phyloP scores from a whole-genome alignment of 35 echinoderm and acorn worm species.

The Lytechinus variegatus region DNA sequence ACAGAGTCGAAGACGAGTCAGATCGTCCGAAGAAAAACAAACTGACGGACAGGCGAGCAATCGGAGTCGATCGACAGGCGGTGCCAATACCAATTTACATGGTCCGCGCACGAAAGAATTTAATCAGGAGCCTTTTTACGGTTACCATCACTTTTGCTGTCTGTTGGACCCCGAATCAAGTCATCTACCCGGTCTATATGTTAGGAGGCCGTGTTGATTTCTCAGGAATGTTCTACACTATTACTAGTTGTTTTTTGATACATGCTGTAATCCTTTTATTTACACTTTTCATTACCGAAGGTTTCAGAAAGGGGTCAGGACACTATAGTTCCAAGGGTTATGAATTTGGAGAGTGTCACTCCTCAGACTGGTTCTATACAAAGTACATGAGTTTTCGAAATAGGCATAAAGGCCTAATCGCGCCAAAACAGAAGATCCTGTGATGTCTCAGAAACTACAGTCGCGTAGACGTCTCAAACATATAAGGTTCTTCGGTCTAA shows the following conservation, averaged over 20 bases:
- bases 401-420: no score
- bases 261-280: not conserved
- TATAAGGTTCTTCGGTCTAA: no score
- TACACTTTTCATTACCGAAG: not conserved
- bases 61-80: not conserved
- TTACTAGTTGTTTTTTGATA: not conserved
- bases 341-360: no score
- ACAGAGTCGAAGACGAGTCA: not conserved
- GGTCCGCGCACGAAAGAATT: not conserved
- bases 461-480: no score
- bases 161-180: not conserved
- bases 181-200: not conserved
- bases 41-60: not conserved
- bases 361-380: no score
- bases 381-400: no score
- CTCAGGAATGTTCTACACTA: not conserved
- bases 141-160: not conserved
- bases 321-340: not conserved
- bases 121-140: not conserved
- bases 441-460: no score
- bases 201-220: not conserved
- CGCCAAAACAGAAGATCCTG: no score
- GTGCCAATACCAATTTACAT: not conserved
- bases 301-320: not conserved
- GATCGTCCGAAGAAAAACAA: not conserved